These are phyloP conservation scores for Paratrypauchen microcephalus DNA, from an alignment of 2,797 vertebrate species.

Conservation along the genomic window DNA sequence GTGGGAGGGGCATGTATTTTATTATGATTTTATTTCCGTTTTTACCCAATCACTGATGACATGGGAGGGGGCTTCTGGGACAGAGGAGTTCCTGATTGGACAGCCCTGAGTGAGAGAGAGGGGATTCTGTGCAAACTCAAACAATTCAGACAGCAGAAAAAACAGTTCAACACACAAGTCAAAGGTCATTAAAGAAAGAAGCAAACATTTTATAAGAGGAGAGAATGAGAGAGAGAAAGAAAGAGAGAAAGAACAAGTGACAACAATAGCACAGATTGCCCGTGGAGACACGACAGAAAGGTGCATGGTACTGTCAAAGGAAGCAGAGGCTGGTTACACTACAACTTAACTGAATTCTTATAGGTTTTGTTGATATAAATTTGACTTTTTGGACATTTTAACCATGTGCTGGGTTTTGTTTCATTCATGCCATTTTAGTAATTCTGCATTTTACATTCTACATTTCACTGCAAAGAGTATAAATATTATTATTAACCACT, in stretches of 20 bases:
- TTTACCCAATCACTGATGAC: constrained; percentile 75
- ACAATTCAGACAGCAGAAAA: constrained; percentile 77
- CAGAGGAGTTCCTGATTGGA: constrained; percentile 73
- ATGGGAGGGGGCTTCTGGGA: constrained; percentile 70
- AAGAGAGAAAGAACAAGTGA: constrained; percentile 60
- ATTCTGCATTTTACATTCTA: too few species aligned
- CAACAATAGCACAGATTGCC: constrained; percentile 61
- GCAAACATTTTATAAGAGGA: constrained; percentile 62
- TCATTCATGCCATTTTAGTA: too few species aligned
- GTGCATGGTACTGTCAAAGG: constrained; percentile 50
- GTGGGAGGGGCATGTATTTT: constrained; percentile 53
- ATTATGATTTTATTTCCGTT: constrained; percentile 55
- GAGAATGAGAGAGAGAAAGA: constrained; percentile 21
- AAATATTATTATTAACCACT: too few species aligned
- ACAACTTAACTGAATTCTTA: background rate
- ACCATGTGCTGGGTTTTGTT: background rate
- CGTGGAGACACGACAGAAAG: constrained; percentile 62
- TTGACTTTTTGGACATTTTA: background rate
- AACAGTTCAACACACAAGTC: constrained; percentile 74
- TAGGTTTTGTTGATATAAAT: background rate
- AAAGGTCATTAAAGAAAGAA: constrained; percentile 73
- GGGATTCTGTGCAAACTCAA: constrained; percentile 82
- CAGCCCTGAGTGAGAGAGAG: constrained; percentile 83
- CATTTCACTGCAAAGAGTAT: too few species aligned
- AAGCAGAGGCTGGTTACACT: constrained; percentile 42